Evolutionary conservation across 2,113 vertebrate genomes (phyloP), one percentile per base, ranked within the genome.

Genomic region (Dipodomys spectabilis): DNA sequence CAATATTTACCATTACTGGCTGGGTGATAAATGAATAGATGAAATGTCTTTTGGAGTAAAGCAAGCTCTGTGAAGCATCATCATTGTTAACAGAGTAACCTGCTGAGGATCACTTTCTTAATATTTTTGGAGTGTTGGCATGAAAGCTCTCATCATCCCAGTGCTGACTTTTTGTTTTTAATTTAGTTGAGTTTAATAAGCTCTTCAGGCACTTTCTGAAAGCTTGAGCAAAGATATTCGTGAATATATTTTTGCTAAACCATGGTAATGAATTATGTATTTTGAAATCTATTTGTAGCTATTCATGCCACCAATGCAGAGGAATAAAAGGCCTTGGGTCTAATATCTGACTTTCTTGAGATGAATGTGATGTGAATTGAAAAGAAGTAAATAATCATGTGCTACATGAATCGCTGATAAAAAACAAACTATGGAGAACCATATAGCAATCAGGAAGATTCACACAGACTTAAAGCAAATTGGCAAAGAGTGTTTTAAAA

Each of bases 231-330:
- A 64, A 90, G 69, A 62, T 84, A n/a, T 97, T 95, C 81, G 94
- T 96, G 96, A 87, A 77, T 91, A 73, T 10, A 86, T 81, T 94
- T 96, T 62, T 95, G 95, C 78, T 95, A 92, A 95, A 96, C 91
- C 35, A 82, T 64, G 84, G 2, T 12, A 12, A 84, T 93, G 91
- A 96, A 92, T 94, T 97, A 86, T 95, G 97, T 97, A 89, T 93
- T 96, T 94, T 86, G 45, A 95, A 82, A 86, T 83, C 93, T 82
- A 88, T 18, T 86, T 95, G 79, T 71, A 94, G 78, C 88, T 95
- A 57, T 16, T 64, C 27, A 80, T 81, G 82, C 92, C 83, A 97
- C 15, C 60, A 91, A 78, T 96, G 93, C 94, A n/a, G 86, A 93
- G 81, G 96, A 94, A 83, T 85, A 57, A 82, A 93, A 94, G 82